Evolutionary conservation across 2,113 vertebrate species (phyloP).

Genomic region (Poicephalus meyeri): DNA sequence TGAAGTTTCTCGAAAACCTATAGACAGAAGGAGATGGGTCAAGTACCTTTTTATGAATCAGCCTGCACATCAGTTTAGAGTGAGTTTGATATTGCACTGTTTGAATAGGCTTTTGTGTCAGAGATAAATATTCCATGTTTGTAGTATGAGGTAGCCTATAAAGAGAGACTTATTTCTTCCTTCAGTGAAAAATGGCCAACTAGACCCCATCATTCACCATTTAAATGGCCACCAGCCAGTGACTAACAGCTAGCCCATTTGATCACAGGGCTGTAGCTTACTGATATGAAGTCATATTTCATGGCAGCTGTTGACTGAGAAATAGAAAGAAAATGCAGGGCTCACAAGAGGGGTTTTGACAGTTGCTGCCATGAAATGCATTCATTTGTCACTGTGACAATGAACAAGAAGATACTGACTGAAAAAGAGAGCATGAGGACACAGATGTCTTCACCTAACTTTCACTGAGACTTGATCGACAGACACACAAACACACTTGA

Average conservation of each 20-base stretch:
- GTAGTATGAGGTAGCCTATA: slow-evolving; percentile 29
- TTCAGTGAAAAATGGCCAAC: slow-evolving; percentile 31
- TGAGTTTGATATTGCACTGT: slow-evolving; percentile 8
- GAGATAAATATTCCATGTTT: slow-evolving; percentile 60
- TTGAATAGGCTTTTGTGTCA: slow-evolving; percentile 36
- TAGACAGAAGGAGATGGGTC: not conserved
- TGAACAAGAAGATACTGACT: slow-evolving; percentile 6
- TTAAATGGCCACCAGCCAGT: slow-evolving; percentile 49
- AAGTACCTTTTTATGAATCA: not conserved
- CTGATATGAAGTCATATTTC: slow-evolving; percentile 47
- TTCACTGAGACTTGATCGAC: not conserved
- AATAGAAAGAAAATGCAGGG: slow-evolving; percentile 11
- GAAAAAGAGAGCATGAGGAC: slow-evolving; percentile 10
- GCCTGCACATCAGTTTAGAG: not conserved
- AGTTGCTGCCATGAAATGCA: slow-evolving; percentile 27
- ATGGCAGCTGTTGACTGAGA: slow-evolving; percentile 12
- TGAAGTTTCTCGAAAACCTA: not conserved
- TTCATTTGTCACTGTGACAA: slow-evolving; percentile 63
- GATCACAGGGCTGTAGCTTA: slow-evolving; percentile 40
- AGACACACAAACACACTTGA: not conserved
- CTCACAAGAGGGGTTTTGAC: slow-evolving; percentile 47
- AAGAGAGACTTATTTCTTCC: slow-evolving; percentile 39
- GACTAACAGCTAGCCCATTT: slow-evolving; percentile 42
- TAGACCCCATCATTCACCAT: slow-evolving; percentile 31
- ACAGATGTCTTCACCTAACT: not conserved